Conservation (phyloP, 1,140 invertebrate species). For the Littorina saxatilis region DNA sequence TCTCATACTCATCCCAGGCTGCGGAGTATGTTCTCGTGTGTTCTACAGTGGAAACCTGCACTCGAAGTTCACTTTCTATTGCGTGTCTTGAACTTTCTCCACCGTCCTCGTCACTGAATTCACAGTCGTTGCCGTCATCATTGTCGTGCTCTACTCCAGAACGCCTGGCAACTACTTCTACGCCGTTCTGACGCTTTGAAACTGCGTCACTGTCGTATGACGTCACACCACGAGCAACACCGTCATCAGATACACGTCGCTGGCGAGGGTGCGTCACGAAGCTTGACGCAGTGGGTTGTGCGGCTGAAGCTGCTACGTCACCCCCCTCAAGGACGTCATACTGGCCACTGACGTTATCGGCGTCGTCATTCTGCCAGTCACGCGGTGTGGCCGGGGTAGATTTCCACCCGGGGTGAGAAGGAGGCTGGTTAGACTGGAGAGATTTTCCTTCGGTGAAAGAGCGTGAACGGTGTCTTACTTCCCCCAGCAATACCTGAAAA, state of each 20-base stretch:
- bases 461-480: background rate
- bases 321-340: background rate
- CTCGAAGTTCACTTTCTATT: background rate
- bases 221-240: background rate
- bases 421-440: background rate
- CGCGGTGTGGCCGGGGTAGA: background rate
- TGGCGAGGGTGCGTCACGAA: background rate
- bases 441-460: slow-evolving; percentile 14
- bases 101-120: background rate
- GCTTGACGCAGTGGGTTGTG: no score
- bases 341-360: background rate
- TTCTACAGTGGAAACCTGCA: background rate
- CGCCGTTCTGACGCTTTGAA: background rate
- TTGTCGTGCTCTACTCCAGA: background rate
- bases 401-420: background rate
- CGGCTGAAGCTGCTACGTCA: background rate
- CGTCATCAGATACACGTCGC: background rate
- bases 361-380: background rate
- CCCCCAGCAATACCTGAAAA: slow-evolving; percentile 5
- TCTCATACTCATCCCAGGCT: slow-evolving; percentile 20
- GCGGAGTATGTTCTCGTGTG: slow-evolving; percentile 13
- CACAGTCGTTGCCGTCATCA: background rate
- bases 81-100: background rate
- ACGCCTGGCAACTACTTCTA: background rate
- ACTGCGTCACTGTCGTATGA: background rate